Conservation (phyloP, 2,888 invertebrate species). For the Sclerodermus sp. region DNA sequence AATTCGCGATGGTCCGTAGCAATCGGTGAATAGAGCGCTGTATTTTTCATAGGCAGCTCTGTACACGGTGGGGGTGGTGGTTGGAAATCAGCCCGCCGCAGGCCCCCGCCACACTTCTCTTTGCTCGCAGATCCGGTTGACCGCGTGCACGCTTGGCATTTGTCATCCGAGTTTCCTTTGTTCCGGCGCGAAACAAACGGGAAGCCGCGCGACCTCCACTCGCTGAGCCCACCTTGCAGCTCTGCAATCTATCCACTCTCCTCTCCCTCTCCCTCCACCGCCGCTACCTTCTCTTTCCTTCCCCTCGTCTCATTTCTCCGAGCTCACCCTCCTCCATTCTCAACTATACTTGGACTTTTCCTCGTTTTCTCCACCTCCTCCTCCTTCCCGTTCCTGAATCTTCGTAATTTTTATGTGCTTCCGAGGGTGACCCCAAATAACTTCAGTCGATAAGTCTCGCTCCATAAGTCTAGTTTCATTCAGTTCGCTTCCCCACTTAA, state of each 20-base stretch:
- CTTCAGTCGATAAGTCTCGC: too few relatives aligned
- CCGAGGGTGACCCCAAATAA: too few relatives aligned
- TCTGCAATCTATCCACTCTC: background rate
- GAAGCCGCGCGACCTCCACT: conserved; percentile 13
- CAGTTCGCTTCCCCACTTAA: too few relatives aligned
- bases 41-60: conserved; percentile 33
- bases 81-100: background rate
- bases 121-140: conserved; percentile 41
- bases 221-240: background rate
- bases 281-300: too few relatives aligned
- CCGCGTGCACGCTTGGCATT: conserved; percentile 45
- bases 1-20: conserved; percentile 17
- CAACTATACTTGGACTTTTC: background rate
- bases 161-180: conserved; percentile 50
- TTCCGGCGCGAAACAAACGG: conserved; percentile 45
- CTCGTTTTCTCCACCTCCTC: background rate
- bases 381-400: background rate
- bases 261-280: background rate
- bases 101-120: conserved; percentile 3
- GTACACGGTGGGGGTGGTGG: conserved; percentile 14
- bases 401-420: background rate
- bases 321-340: background rate
- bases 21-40: conserved; percentile 6
- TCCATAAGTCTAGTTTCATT: too few relatives aligned
- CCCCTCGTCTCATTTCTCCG: too few relatives aligned